Percentiles rank a stretch among this genome's conserved stretches.
phyloP scores from a whole-genome alignment of 2,888 invertebrate genomes.

The Sarcophaga subvicina region DNA sequence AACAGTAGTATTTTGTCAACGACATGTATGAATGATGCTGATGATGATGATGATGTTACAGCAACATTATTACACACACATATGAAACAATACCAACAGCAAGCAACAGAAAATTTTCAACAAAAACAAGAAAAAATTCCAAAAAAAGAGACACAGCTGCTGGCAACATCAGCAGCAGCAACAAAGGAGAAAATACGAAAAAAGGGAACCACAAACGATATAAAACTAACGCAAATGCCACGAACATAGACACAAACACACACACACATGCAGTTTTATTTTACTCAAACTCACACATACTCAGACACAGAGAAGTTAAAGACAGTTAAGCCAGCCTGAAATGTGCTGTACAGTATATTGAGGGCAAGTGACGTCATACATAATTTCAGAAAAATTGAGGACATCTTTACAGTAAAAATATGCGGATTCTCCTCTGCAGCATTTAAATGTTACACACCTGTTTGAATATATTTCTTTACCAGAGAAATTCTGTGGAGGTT shows the following conservation, averaged over 20 bases:
- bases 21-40: constrained; percentile 57
- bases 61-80: constrained; percentile 15
- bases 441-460: too few relatives aligned
- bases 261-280: neutral
- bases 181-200: constrained; percentile 61
- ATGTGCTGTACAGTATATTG: neutral
- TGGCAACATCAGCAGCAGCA: constrained; percentile 56
- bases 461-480: too few relatives aligned
- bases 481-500: too few relatives aligned
- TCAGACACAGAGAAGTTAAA: neutral
- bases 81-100: constrained; percentile 51
- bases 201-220: constrained; percentile 64
- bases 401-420: too few relatives aligned
- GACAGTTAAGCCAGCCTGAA: neutral
- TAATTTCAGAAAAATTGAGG: neutral
- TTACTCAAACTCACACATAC: neutral
- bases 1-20: constrained; percentile 52
- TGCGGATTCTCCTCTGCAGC: too few relatives aligned
- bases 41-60: constrained; percentile 43
- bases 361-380: neutral
- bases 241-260: constrained; percentile 10
- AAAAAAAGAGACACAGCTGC: constrained; percentile 62
- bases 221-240: constrained; percentile 54
- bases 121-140: constrained; percentile 32
- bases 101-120: constrained; percentile 14